A percentile compares a stretch with the other conserved stretches of the same genome.
Evolutionary conservation across 2,113 vertebrate species (phyloP).

Genomic region (Rynchops niger): DNA sequence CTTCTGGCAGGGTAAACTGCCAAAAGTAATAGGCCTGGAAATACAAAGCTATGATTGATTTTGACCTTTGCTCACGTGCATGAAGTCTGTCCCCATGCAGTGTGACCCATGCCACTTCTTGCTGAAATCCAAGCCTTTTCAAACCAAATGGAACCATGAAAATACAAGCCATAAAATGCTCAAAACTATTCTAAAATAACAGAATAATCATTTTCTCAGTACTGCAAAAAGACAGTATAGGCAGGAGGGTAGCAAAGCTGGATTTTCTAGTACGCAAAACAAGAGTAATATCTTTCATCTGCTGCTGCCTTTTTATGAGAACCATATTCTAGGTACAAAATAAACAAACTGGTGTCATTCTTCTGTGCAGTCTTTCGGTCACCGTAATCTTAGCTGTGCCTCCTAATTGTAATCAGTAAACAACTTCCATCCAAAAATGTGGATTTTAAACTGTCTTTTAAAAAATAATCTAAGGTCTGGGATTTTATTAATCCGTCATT

Average conservation of each 20-base stretch:
- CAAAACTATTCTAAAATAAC: conserved; percentile 22
- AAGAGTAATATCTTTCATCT: neutral
- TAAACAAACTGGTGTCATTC: neutral
- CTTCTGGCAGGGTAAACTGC: conserved; percentile 50
- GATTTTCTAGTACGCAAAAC: neutral
- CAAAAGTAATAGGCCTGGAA: conserved; percentile 48
- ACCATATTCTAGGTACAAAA: conserved; percentile 18
- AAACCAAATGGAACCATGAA: neutral
- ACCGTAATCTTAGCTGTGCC: neutral
- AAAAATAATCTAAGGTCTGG: neutral
- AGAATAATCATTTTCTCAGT: neutral
- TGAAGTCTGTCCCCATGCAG: conserved; percentile 51
- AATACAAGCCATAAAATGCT: neutral
- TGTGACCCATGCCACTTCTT: conserved; percentile 37
- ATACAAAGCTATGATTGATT: conserved; percentile 62
- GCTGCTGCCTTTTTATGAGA: conserved; percentile 22
- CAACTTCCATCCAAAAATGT: neutral
- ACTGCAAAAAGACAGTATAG: neutral
- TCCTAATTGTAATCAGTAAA: neutral
- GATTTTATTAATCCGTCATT: neutral
- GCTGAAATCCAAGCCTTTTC: conserved; percentile 33
- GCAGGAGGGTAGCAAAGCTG: neutral
- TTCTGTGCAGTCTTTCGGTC: neutral
- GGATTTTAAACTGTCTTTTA: neutral
- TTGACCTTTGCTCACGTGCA: conserved; percentile 57